A percentile compares a stretch with the other conserved stretches of the same genome.
Evolutionary conservation across 2,888 invertebrate species (phyloP).

Genomic region (Drosophila mulleri): DNA sequence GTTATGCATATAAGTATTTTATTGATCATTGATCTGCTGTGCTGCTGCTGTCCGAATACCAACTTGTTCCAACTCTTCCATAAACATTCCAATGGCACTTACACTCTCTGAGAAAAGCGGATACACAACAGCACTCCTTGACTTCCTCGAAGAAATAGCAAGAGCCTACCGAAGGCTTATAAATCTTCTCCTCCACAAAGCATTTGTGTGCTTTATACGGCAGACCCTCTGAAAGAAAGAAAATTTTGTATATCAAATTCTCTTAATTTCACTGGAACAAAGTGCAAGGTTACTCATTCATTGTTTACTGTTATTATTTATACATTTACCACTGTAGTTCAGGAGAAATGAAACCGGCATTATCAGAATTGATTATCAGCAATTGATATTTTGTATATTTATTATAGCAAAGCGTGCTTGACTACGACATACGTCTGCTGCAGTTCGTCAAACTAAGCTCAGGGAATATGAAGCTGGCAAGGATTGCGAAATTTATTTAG

Average conservation of each 20-base stretch:
- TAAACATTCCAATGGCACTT: constrained; percentile 59
- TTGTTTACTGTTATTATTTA: neutral
- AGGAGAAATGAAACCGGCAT: too few species aligned
- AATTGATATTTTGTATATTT: neutral
- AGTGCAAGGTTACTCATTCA: neutral
- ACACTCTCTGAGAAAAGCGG: constrained; percentile 83
- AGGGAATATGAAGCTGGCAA: neutral
- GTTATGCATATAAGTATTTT: constrained; percentile 19
- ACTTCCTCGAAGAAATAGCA: constrained; percentile 83
- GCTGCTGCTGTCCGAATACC: constrained; percentile 4
- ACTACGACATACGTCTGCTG: too few species aligned
- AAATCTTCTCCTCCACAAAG: constrained; percentile 83
- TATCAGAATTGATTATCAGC: neutral
- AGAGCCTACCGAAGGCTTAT: constrained; percentile 82
- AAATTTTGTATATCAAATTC: constrained; percentile 2
- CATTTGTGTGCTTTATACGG: constrained; percentile 85
- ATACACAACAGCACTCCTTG: constrained; percentile 84
- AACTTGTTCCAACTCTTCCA: constrained; percentile 21
- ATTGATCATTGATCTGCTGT: constrained; percentile 13
- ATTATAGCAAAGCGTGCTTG: neutral
- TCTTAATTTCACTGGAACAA: neutral
- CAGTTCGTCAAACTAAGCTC: too few species aligned
- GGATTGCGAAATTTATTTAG: neutral
- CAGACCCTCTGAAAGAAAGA: constrained; percentile 82
- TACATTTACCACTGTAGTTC: too few species aligned